phyloP scores from a whole-genome alignment of 1,140 invertebrate species.

The Cydia fagiglandana region DNA sequence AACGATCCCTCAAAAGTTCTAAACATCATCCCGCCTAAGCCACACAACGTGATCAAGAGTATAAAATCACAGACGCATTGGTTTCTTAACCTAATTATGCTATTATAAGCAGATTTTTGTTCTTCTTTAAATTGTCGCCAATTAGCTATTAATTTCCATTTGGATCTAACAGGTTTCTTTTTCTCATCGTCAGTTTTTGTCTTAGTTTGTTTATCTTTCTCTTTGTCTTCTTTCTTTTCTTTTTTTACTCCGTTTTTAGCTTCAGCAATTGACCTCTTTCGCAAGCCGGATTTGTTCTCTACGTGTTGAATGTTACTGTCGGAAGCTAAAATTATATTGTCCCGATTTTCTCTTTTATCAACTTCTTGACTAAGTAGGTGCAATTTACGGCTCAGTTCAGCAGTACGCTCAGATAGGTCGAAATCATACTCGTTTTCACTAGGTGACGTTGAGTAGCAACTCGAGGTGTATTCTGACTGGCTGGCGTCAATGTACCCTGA shows the following conservation, averaged over 20 bases:
- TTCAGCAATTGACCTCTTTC: conserved; percentile 57
- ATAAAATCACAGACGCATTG: conserved; percentile 84
- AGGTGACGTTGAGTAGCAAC: conserved; percentile 75
- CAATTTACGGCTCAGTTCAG: conserved; percentile 72
- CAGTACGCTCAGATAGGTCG: conserved; percentile 72
- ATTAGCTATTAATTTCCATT: conserved; percentile 72
- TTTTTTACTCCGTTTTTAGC: conserved; percentile 41
- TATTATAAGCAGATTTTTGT: conserved; percentile 78
- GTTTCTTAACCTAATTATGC: conserved; percentile 81
- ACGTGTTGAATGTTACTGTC: conserved; percentile 35
- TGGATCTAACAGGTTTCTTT: conserved; percentile 47
- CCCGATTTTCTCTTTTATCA: conserved; percentile 54
- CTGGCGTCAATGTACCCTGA: conserved; percentile 77
- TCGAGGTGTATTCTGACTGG: conserved; percentile 76
- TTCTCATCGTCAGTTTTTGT: conserved; percentile 48
- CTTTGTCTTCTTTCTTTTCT: conserved; percentile 42
- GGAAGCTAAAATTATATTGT: conserved; percentile 47
- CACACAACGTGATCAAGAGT: conserved; percentile 85
- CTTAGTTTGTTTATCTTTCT: conserved; percentile 42
- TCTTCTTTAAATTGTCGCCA: conserved; percentile 82
- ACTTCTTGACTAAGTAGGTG: conserved; percentile 64
- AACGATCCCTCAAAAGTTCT: conserved; percentile 89
- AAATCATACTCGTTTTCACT: conserved; percentile 78
- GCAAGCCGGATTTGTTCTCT: conserved; percentile 54
- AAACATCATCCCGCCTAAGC: conserved; percentile 88